Percentiles rank a stretch among this genome's conserved stretches.
These are phyloP conservation scores for Drepanosiphum platanoidis DNA, from an alignment of 2,888 invertebrate species.

Conservation along the genomic window DNA sequence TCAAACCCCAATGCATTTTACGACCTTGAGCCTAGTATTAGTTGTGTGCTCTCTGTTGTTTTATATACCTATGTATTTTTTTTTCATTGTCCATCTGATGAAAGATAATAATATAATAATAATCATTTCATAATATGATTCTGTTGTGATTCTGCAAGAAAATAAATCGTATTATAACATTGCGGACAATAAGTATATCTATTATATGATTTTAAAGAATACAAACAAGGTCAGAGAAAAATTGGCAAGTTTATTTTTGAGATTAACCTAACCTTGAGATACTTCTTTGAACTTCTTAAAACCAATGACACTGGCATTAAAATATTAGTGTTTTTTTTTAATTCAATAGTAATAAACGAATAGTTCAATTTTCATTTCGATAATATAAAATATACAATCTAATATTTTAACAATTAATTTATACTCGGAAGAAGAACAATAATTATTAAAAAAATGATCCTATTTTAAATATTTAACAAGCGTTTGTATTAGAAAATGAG, in stretches of 20 bases:
- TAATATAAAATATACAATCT: no score
- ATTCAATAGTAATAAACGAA: no score
- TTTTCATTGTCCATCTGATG: constrained; percentile 1
- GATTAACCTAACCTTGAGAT: neutral
- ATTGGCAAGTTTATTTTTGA: neutral
- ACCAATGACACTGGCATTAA: neutral
- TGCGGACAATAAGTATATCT: neutral
- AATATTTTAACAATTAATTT: no score
- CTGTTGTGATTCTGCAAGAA: constrained; percentile 19
- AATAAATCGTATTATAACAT: constrained; percentile 19
- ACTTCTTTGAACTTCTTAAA: constrained; percentile 19
- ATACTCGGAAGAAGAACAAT: no score
- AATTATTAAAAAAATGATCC: no score
- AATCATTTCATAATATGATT: neutral
- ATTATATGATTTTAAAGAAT: constrained; percentile 18
- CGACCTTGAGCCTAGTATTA: constrained; percentile 24
- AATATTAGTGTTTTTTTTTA: neutral
- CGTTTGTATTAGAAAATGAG: no score
- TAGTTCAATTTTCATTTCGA: no score
- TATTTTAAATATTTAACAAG: no score
- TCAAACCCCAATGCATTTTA: neutral
- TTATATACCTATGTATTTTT: constrained; percentile 2
- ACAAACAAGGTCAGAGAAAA: constrained; percentile 35
- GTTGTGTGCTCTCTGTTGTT: neutral
- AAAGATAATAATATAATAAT: constrained; percentile 18